Conservation (phyloP, 2,888 invertebrate genomes). For the Macrophya alboannulata region DNA sequence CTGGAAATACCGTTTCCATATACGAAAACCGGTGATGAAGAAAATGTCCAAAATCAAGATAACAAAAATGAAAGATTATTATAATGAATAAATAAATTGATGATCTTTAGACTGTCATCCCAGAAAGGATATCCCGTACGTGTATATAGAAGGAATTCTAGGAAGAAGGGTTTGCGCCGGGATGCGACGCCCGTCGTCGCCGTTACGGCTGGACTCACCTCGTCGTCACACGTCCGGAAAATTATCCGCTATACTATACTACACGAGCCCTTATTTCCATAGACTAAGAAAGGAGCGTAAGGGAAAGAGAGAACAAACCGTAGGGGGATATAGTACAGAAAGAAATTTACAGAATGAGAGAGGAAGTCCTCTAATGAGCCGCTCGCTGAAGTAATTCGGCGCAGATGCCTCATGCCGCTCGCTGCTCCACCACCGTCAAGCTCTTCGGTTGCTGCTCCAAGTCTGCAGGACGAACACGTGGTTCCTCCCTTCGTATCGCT, state of each 20-base stretch:
- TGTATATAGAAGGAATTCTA: not conserved
- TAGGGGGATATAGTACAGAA: not conserved
- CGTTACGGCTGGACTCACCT: constrained; percentile 50
- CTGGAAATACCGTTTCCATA: too few relatives aligned
- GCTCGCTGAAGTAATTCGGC: constrained; percentile 47
- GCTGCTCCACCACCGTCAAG: not conserved
- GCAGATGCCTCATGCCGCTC: constrained; percentile 36
- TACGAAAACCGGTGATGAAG: not conserved
- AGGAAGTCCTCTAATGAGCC: constrained; percentile 56
- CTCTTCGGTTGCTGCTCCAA: not conserved
- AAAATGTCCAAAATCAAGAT: not conserved
- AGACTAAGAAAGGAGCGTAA: not conserved
- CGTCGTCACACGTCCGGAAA: constrained; percentile 36
- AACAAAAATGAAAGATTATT: not conserved
- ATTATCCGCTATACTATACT: constrained; percentile 12
- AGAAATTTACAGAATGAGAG: constrained; percentile 40
- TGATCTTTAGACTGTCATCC: not conserved
- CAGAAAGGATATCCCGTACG: not conserved
- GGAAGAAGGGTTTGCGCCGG: constrained; percentile 49
- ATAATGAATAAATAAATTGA: not conserved
- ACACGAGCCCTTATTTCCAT: not conserved
- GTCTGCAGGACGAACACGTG: constrained; percentile 40
- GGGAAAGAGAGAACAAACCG: not conserved
- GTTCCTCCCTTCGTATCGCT: not conserved
- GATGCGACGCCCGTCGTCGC: constrained; percentile 27